These are phyloP conservation scores for Benitochromis conjunctus DNA, from an alignment of 2,113 vertebrate genomes.

Conservation along the genomic window DNA sequence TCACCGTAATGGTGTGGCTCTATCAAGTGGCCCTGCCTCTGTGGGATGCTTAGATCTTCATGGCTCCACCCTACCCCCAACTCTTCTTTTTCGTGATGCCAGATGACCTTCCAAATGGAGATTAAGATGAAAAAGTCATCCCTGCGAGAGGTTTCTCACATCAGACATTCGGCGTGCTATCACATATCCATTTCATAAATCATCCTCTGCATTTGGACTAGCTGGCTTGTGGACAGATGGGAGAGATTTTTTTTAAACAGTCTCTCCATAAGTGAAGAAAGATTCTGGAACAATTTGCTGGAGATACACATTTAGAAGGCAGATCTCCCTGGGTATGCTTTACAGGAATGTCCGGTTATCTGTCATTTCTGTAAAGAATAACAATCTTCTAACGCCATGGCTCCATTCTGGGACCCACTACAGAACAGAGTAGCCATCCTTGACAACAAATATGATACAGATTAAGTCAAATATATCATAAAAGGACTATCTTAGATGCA, in stretches of 20 bases:
- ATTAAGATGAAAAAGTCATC: conserved; percentile 11
- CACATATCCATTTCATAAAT: neutral
- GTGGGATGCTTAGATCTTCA: conserved; percentile 32
- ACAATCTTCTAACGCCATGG: neutral
- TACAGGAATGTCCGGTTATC: neutral
- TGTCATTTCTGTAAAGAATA: neutral
- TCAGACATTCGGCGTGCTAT: neutral
- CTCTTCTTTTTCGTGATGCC: conserved; percentile 1
- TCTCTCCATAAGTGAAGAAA: neutral
- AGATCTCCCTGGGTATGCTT: neutral
- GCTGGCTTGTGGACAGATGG: neutral
- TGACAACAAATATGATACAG: neutral
- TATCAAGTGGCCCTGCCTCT: conserved; percentile 46
- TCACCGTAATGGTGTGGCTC: conserved; percentile 56
- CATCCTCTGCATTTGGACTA: neutral
- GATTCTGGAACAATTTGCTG: neutral
- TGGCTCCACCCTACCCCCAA: neutral
- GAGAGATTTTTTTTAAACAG: neutral
- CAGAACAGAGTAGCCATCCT: neutral
- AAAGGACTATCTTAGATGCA: neutral
- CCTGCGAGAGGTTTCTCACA: neutral
- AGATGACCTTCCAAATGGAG: conserved; percentile 48
- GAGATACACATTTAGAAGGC: neutral
- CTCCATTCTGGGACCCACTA: neutral
- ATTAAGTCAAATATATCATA: neutral